phyloP scores from a whole-genome alignment of 2,797 vertebrate species.

The Microctenopoma stevenorrisi region DNA sequence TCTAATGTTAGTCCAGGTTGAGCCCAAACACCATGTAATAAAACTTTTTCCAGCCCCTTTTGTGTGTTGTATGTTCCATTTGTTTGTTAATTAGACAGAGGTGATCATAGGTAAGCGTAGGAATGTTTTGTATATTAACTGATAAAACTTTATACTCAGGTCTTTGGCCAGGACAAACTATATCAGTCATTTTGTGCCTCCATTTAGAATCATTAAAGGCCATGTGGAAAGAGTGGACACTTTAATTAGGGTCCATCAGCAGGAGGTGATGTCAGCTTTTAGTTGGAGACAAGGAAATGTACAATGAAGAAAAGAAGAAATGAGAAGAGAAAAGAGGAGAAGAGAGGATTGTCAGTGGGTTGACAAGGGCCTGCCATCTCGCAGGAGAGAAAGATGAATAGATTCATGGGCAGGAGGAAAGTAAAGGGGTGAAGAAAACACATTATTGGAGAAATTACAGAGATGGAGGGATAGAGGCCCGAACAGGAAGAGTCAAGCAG shows the following conservation, averaged over 20 bases:
- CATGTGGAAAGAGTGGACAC: conserved; percentile 6
- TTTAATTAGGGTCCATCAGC: conserved; percentile 37
- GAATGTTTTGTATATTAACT: neutral
- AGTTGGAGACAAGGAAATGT: neutral
- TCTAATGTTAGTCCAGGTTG: neutral
- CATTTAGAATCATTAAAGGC: neutral
- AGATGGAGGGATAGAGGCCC: conserved; percentile 32
- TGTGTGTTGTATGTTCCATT: neutral
- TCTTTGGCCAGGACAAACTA: neutral
- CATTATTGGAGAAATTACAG: conserved; percentile 46
- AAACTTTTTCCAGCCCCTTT: conserved; percentile 18
- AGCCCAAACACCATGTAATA: conserved; percentile 5
- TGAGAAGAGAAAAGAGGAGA: conserved; percentile 13
- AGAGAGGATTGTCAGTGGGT: neutral
- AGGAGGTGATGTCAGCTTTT: conserved; percentile 22
- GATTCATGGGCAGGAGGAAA: conserved; percentile 3
- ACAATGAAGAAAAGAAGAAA: conserved; percentile 2
- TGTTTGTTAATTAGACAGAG: conserved; percentile 14
- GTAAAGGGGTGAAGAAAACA: conserved; percentile 32
- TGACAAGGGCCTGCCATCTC: neutral
- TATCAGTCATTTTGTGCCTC: conserved; percentile 8
- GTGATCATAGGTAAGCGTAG: neutral
- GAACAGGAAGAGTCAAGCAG: conserved; percentile 53
- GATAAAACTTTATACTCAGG: neutral
- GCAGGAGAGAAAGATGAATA: conserved; percentile 13